Percentiles rank a stretch among this genome's conserved stretches.
These are phyloP conservation scores for Bruchidius siliquastri DNA, from an alignment of 2,888 invertebrate species.

Conservation along the genomic window DNA sequence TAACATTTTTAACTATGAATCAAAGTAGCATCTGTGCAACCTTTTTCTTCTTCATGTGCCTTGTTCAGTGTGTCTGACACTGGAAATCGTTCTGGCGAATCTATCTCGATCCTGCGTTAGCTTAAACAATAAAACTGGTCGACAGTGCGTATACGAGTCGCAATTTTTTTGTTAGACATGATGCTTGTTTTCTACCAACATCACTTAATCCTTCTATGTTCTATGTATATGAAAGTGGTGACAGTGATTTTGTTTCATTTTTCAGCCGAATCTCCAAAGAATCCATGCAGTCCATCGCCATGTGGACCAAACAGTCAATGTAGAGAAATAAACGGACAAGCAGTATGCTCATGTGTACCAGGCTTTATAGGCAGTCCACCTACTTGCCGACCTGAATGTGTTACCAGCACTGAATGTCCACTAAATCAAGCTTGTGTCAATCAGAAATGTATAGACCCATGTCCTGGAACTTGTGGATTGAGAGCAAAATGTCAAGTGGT, in stretches of 20 bases:
- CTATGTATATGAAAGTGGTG: too few relatives aligned
- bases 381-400: conserved; percentile 68
- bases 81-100: too few relatives aligned
- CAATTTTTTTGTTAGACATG: too few relatives aligned
- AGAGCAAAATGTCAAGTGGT: conserved; percentile 67
- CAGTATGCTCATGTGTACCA: conserved; percentile 62
- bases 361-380: conserved; percentile 68
- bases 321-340: conserved; percentile 60
- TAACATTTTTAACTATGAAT: neutral
- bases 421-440: conserved; percentile 66
- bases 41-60: too few relatives aligned
- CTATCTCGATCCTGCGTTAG: too few relatives aligned
- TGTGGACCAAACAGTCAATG: conserved; percentile 72
- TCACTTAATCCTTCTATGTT: too few relatives aligned
- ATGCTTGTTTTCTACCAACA: too few relatives aligned
- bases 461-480: conserved; percentile 69
- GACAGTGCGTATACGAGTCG: too few relatives aligned
- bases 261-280: conserved; percentile 47
- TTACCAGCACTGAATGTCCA: conserved; percentile 65
- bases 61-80: too few relatives aligned
- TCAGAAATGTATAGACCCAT: conserved; percentile 72
- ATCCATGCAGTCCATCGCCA: conserved; percentile 67
- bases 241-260: conserved; percentile 1
- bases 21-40: too few relatives aligned
- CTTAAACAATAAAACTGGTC: too few relatives aligned